A percentile compares a stretch with the other conserved stretches of the same genome.
Conservation (phyloP, 1,140 invertebrate genomes). For the Hydropsyche tenuis region DNA sequence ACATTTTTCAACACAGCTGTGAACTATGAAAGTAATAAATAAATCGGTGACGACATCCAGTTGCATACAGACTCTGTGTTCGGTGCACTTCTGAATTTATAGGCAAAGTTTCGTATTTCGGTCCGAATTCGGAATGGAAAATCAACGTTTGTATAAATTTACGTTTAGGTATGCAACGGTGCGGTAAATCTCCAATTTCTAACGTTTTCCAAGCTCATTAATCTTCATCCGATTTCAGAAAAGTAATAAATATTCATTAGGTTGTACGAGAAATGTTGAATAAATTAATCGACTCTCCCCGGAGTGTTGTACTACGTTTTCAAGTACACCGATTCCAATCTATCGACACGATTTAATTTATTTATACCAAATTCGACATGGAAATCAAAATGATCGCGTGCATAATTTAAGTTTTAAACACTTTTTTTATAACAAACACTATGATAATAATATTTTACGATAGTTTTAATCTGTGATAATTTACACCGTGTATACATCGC, state of each 20-base stretch:
- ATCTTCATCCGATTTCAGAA: background rate
- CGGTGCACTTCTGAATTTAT: conserved; percentile 9
- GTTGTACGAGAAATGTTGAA: background rate
- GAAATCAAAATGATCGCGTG: too few relatives aligned
- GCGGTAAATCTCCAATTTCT: conserved; percentile 5
- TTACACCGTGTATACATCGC: too few relatives aligned
- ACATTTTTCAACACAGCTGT: conserved; percentile 8
- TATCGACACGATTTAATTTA: too few relatives aligned
- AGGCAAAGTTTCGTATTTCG: conserved; percentile 4
- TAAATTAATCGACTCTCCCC: background rate
- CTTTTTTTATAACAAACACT: too few relatives aligned
- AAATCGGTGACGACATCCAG: conserved; percentile 4
- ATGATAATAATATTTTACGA: too few relatives aligned
- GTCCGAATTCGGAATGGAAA: background rate
- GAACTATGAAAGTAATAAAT: background rate
- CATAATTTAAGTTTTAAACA: too few relatives aligned
- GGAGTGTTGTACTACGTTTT: too few relatives aligned
- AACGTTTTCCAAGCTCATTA: conserved; percentile 2
- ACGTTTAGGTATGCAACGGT: background rate
- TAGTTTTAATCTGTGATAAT: too few relatives aligned
- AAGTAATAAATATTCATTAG: conserved; percentile 10
- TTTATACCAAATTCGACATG: too few relatives aligned
- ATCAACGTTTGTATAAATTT: background rate
- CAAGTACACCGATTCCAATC: too few relatives aligned
- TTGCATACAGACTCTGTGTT: background rate